These are phyloP conservation scores for Xiphias gladius DNA, from an alignment of 2,113 vertebrate genomes.

Conservation along the genomic window DNA sequence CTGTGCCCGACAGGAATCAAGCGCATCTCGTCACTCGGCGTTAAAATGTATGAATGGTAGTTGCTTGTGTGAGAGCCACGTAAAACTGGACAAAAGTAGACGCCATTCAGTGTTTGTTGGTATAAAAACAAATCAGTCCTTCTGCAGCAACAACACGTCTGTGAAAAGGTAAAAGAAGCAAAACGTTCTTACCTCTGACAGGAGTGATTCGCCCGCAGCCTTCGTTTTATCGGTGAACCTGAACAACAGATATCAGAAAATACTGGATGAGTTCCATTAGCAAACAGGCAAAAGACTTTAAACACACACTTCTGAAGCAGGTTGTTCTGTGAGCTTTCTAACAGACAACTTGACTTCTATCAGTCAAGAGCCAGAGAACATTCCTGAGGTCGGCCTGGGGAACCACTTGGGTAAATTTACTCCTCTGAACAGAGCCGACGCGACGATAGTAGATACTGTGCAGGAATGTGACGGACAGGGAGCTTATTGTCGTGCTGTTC, in stretches of 20 bases:
- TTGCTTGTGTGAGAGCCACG: too few relatives aligned
- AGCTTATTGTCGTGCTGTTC: too few relatives aligned
- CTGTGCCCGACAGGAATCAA: too few relatives aligned
- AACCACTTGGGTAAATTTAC: background rate
- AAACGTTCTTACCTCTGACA: constrained; percentile 62
- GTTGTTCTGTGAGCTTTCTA: constrained; percentile 6
- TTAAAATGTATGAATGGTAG: too few relatives aligned
- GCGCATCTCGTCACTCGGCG: too few relatives aligned
- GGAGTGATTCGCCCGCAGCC: constrained; percentile 38
- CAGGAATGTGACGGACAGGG: constrained; percentile 19
- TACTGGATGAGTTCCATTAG: rapidly evolving
- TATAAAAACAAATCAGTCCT: too few relatives aligned
- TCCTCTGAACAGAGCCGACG: background rate
- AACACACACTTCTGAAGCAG: too few relatives aligned
- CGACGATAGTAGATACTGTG: rapidly evolving
- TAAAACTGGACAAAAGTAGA: too few relatives aligned
- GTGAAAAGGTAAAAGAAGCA: background rate
- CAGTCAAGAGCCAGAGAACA: background rate
- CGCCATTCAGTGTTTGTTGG: too few relatives aligned
- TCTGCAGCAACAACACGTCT: background rate
- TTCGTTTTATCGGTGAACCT: constrained; percentile 78
- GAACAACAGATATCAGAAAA: constrained; percentile 7
- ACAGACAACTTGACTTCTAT: constrained; percentile 17
- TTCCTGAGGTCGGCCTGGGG: constrained; percentile 6
- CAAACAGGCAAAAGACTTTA: background rate